Conservation (phyloP, 2,888 invertebrate species). For the Eupithecia subumbrata region DNA sequence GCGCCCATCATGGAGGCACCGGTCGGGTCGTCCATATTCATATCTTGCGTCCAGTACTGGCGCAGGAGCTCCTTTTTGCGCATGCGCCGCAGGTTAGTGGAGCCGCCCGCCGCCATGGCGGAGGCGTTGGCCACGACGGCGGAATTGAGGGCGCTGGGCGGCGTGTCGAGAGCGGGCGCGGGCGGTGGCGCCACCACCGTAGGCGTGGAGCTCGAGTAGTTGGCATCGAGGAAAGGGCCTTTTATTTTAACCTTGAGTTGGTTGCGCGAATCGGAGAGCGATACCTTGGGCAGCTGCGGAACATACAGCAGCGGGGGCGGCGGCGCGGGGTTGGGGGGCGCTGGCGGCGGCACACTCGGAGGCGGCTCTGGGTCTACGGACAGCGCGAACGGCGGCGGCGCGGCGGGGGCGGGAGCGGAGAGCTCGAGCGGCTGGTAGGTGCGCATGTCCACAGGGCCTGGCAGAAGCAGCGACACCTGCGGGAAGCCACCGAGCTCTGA, state of each 20-base stretch:
- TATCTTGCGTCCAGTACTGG: constrained; percentile 92
- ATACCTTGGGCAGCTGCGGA: constrained; percentile 86
- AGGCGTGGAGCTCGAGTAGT: constrained; percentile 86
- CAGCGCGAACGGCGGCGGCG: constrained; percentile 78
- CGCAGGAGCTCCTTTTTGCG: constrained; percentile 94
- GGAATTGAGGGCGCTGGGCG: constrained; percentile 68
- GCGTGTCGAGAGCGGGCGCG: constrained; percentile 65
- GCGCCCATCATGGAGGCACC: constrained; percentile 77
- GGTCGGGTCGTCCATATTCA: constrained; percentile 91
- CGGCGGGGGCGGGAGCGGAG: constrained; percentile 80
- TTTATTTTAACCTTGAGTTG: constrained; percentile 96
- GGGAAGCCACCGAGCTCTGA: constrained; percentile 64
- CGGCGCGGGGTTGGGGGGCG: constrained; percentile 49
- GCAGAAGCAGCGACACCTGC: constrained; percentile 89
- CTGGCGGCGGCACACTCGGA: constrained; percentile 56
- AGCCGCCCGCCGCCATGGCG: constrained; percentile 83
- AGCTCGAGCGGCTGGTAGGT: constrained; percentile 89
- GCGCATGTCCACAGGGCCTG: constrained; percentile 95
- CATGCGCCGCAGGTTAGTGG: constrained; percentile 92
- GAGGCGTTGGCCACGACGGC: constrained; percentile 70
- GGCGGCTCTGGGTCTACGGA: constrained; percentile 84
- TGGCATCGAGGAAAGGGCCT: constrained; percentile 91
- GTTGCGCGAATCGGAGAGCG: constrained; percentile 91
- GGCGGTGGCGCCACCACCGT: constrained; percentile 82
- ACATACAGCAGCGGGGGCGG: constrained; percentile 55